A percentile compares a stretch with the other conserved stretches of the same genome.
phyloP scores from a whole-genome alignment of 2,797 vertebrate genomes.

The Enteromius viviparus region DNA sequence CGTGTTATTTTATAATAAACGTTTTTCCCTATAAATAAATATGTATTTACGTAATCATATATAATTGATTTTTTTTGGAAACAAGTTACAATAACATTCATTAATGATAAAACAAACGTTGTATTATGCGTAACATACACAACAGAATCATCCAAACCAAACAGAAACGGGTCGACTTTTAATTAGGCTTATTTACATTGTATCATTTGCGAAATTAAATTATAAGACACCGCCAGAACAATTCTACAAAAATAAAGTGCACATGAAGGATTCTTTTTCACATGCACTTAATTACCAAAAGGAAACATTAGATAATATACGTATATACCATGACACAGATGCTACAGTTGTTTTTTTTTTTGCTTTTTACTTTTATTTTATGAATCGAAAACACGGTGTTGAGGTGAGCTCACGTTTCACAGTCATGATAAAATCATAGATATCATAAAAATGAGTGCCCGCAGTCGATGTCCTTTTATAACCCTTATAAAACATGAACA shows the following conservation, averaged over 20 bases:
- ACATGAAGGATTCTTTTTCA: background rate
- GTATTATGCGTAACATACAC: background rate
- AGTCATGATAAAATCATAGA: conserved; percentile 71
- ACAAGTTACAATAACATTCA: background rate
- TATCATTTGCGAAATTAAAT: background rate
- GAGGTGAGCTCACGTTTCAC: conserved; percentile 80
- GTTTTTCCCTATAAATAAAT: background rate
- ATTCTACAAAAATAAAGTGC: background rate
- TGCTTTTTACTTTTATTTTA: conserved; percentile 78
- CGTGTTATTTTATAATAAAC: background rate
- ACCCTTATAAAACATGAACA: conserved; percentile 81
- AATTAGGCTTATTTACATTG: background rate
- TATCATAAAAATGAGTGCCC: conserved; percentile 70
- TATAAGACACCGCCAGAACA: background rate
- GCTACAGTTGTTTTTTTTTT: conserved; percentile 64
- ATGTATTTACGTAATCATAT: background rate
- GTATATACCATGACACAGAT: conserved; percentile 65
- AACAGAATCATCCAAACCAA: background rate
- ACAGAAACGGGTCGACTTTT: background rate
- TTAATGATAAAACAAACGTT: background rate
- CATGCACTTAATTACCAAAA: conserved; percentile 44
- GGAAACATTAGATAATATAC: conserved; percentile 49
- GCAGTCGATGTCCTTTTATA: conserved; percentile 74
- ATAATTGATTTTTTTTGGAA: background rate
- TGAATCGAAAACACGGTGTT: conserved; percentile 76